Percentiles rank a stretch among this genome's conserved stretches.
Conservation (phyloP, 1,140 invertebrate genomes). For the Himalopsyche phryganea region DNA sequence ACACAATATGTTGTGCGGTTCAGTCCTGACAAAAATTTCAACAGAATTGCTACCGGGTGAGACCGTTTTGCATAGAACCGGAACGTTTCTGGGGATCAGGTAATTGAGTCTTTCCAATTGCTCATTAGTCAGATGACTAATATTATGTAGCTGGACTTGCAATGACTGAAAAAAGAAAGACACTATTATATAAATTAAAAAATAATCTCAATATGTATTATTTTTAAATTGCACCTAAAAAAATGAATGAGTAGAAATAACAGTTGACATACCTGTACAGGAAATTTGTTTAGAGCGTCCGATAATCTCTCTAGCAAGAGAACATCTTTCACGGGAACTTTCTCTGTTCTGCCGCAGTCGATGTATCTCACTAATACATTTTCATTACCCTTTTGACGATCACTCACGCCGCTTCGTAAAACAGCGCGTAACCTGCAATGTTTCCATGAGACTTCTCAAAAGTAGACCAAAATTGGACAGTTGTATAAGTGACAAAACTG, state of each 20-base stretch:
- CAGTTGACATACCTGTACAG: conserved; percentile 21
- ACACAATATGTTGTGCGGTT: conserved; percentile 42
- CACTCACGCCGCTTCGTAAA: conserved; percentile 12
- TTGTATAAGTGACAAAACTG: too few relatives aligned
- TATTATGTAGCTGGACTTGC: conserved; percentile 20
- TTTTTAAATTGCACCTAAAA: too few relatives aligned
- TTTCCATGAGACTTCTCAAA: too few relatives aligned
- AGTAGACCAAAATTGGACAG: too few relatives aligned
- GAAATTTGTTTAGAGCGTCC: conserved; percentile 20
- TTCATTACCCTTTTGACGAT: background rate
- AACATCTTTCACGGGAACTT: conserved; percentile 18
- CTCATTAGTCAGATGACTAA: conserved; percentile 6
- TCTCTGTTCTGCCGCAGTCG: conserved; percentile 21
- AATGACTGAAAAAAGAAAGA: conserved; percentile 19
- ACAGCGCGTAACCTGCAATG: conserved; percentile 23
- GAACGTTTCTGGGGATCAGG: conserved; percentile 10
- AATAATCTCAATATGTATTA: too few relatives aligned
- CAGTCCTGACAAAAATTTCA: conserved; percentile 48
- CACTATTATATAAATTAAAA: too few relatives aligned
- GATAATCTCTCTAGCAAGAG: conserved; percentile 20
- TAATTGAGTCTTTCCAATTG: conserved; percentile 16
- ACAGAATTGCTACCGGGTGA: conserved; percentile 32
- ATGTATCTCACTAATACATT: conserved; percentile 16
- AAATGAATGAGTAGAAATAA: too few relatives aligned
- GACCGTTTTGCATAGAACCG: conserved; percentile 21